These are phyloP conservation scores for Chaetogeoica ovagalla DNA, from an alignment of 2,888 invertebrate genomes.

Conservation along the genomic window DNA sequence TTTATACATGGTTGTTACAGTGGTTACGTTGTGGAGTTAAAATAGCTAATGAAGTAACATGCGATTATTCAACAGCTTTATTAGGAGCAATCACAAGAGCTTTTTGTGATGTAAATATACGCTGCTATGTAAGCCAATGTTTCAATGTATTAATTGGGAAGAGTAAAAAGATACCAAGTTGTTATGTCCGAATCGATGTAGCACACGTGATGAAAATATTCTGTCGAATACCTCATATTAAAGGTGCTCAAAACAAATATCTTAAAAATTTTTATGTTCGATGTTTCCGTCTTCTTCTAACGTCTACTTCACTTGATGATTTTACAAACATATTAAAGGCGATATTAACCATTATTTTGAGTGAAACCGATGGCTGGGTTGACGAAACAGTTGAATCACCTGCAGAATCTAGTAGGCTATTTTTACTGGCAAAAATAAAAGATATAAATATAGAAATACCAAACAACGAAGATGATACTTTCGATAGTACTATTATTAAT, in stretches of 20 bases:
- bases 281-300: background rate
- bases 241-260: background rate
- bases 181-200: background rate
- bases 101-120: conserved; percentile 7
- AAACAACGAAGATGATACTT: background rate
- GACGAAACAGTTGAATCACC: background rate
- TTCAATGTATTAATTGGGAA: background rate
- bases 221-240: background rate
- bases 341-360: background rate
- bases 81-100: conserved; percentile 9
- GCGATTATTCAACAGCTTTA: conserved; percentile 7
- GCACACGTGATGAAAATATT: background rate
- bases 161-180: background rate
- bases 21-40: background rate
- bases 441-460: background rate
- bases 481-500: background rate
- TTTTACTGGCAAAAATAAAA: background rate
- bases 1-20: background rate
- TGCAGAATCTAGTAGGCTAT: background rate
- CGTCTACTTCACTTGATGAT: background rate
- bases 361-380: conserved; percentile 6
- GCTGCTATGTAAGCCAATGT: conserved; percentile 1
- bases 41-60: background rate
- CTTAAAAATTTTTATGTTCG: background rate
- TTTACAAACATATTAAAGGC: background rate